Evolutionary conservation across 1,140 invertebrate genomes (phyloP).

Genomic region (Pogonognathellus flavescens): DNA sequence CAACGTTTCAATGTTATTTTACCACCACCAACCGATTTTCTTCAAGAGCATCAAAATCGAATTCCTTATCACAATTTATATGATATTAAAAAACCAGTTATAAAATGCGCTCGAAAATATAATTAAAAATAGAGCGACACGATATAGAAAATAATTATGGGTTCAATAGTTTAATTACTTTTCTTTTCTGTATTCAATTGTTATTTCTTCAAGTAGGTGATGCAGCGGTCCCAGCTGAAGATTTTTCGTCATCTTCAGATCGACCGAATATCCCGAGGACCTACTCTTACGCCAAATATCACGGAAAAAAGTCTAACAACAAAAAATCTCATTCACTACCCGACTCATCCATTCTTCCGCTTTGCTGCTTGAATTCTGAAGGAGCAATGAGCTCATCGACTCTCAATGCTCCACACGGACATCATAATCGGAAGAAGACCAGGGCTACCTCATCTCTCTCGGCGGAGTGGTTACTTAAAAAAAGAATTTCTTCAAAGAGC

Average conservation of each 20-base stretch:
- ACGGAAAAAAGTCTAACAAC: slow-evolving; percentile 17
- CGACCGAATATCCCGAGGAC: slow-evolving; percentile 46
- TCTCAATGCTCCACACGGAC: neutral
- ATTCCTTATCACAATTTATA: too few relatives aligned
- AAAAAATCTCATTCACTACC: slow-evolving; percentile 66
- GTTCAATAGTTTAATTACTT: too few relatives aligned
- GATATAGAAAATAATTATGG: too few relatives aligned
- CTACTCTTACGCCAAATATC: slow-evolving; percentile 50
- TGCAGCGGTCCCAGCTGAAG: slow-evolving; percentile 28
- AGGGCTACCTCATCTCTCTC: slow-evolving; percentile 47
- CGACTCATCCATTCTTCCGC: slow-evolving; percentile 62
- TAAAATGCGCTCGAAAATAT: too few relatives aligned
- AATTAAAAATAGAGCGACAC: too few relatives aligned
- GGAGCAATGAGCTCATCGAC: neutral
- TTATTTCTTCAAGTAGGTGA: neutral
- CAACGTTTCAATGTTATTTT: too few relatives aligned
- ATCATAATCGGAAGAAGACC: slow-evolving; percentile 13
- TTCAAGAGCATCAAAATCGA: too few relatives aligned
- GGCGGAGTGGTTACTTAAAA: slow-evolving; percentile 63
- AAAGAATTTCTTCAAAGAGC: slow-evolving; percentile 63
- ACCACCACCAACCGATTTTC: too few relatives aligned
- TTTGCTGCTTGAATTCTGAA: slow-evolving; percentile 62
- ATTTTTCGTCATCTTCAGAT: slow-evolving; percentile 58
- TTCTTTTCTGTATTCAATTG: too few relatives aligned
- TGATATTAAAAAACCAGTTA: too few relatives aligned